phyloP scores from a whole-genome alignment of 2,888 invertebrate species.

The Tetragnatha montana region DNA sequence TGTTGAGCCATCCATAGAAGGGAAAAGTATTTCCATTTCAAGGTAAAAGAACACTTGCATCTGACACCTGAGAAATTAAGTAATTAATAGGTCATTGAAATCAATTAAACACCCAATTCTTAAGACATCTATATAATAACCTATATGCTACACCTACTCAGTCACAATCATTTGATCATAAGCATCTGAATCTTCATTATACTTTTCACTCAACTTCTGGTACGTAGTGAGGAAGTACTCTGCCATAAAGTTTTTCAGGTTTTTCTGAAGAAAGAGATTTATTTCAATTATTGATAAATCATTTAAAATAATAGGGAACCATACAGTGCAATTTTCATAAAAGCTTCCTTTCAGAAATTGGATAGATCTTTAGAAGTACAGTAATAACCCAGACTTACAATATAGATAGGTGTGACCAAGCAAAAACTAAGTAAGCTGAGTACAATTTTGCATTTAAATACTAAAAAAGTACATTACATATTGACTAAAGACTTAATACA shows the following conservation, averaged over 20 bases:
- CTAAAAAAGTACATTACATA: too few relatives aligned
- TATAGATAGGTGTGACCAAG: neutral
- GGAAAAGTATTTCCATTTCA: conserved; percentile 55
- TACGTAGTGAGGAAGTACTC: conserved; percentile 25
- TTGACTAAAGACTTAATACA: too few relatives aligned
- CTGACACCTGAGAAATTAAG: conserved; percentile 33
- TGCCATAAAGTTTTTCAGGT: conserved; percentile 36
- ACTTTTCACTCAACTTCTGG: conserved; percentile 43
- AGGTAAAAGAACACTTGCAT: conserved; percentile 40
- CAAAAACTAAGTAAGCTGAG: neutral
- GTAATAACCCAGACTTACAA: neutral
- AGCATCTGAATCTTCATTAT: neutral
- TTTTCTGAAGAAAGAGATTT: conserved; percentile 22
- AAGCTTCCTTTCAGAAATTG: neutral
- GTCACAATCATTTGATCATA: conserved; percentile 28
- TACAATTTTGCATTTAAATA: too few relatives aligned
- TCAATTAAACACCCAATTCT: neutral
- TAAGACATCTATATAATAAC: neutral
- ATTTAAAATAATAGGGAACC: neutral
- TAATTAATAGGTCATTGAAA: neutral
- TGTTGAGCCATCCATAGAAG: conserved; percentile 18
- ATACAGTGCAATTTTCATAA: neutral
- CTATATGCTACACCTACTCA: neutral
- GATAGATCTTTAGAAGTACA: neutral
- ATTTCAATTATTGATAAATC: neutral